Evolutionary conservation across 2,888 invertebrate species (phyloP), one percentile per base, ranked within the genome.

Genomic region (Diachrysia chrysitis): DNA sequence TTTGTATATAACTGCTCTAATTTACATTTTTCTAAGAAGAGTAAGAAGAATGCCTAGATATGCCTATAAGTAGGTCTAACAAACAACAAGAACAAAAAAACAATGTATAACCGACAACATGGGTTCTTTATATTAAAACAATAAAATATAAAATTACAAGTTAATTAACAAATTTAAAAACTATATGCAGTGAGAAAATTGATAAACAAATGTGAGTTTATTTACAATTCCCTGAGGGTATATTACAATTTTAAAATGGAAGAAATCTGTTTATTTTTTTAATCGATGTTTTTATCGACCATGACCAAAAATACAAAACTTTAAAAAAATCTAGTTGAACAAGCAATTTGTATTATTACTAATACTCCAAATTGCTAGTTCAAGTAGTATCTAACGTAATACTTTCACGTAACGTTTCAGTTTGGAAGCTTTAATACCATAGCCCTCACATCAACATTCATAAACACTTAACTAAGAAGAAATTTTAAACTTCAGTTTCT

Each of bases 401-500:
- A n/a, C n/a, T n/a, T n/a, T n/a, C 3, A n/a, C 42, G n/a, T 42
- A 5, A 42, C 42, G n/a, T n/a, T n/a, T 42, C 5, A 42, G 42
- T 37, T 16, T 12, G 12, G 16, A 37, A 42, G 42, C n/a, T 42
- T n/a, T 4, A n/a, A 0, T 42, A n/a, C 42, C n/a, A n/a, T n/a
- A n/a, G n/a, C n/a, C 5, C 6, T 5, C 1, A n/a, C 6, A 42
- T 16, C 42, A n/a, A 4, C 42, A 7, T 42, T 42, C 16, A 42
- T 16, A n/a, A 6, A 1, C 42, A 42, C 42, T 2, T 23, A 23
- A 16, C 14, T 42, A 21, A 5, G 5, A 17, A 7, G 10, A 37
- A 1, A 71, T 35, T 23, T 64, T 77, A 29, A 78, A 60, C 25
- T 61, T 81, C 25, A 78, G 46, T 69, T 57, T 69, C 19, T 67